phyloP scores from a whole-genome alignment of 2,888 invertebrate species.

The Bombylius discolor region DNA sequence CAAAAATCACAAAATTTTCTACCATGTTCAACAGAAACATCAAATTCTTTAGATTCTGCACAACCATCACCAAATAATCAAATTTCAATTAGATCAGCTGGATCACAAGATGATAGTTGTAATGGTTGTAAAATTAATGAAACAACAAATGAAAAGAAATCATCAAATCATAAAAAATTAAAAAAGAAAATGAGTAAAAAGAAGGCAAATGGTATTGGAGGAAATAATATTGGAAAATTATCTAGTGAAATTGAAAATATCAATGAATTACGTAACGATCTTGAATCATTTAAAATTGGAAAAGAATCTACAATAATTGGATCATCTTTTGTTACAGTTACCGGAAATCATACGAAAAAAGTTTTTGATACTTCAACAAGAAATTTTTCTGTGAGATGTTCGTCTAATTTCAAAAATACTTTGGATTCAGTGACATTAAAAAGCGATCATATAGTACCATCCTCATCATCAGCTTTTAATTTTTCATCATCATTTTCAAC shows the following conservation, averaged over 20 bases:
- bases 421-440: too few species aligned
- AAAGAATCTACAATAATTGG: slow-evolving; percentile 23
- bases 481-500: background rate
- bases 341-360: background rate
- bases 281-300: slow-evolving; percentile 32
- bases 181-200: slow-evolving; percentile 9
- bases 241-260: slow-evolving; percentile 28
- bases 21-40: slow-evolving; percentile 6
- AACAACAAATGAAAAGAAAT: slow-evolving; percentile 2
- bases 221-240: slow-evolving; percentile 11
- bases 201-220: background rate
- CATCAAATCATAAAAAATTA: slow-evolving; percentile 3
- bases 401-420: too few species aligned
- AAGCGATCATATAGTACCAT: background rate
- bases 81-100: too few species aligned
- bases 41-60: slow-evolving; percentile 11
- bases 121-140: background rate
- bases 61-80: background rate
- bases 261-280: slow-evolving; percentile 27
- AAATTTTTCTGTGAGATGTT: too few species aligned
- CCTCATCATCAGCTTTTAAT: background rate
- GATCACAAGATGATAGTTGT: too few species aligned
- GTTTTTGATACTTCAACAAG: too few species aligned
- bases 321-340: background rate
- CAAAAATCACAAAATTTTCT: background rate